A percentile compares a stretch with the other conserved stretches of the same genome.
Evolutionary conservation across 2,113 vertebrate species (phyloP).

Genomic region (Stictonetta naevosa): DNA sequence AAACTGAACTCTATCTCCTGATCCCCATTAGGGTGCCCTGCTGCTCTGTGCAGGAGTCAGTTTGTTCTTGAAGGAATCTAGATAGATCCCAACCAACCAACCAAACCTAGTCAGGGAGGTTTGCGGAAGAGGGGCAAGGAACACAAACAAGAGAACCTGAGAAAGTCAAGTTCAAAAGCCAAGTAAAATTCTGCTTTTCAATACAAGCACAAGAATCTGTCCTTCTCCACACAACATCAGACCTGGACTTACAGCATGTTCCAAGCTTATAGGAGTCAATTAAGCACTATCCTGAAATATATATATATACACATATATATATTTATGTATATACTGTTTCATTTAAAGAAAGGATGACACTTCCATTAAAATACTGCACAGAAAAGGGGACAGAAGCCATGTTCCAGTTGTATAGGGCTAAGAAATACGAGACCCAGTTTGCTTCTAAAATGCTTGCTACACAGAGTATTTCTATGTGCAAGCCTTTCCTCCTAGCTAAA

Average conservation of each 20-base stretch:
- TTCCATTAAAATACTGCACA: background rate
- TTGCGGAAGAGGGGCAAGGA: background rate
- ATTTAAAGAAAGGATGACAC: background rate
- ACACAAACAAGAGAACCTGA: background rate
- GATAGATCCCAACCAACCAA: background rate
- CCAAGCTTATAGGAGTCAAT: background rate
- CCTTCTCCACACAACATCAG: background rate
- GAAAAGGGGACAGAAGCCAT: background rate
- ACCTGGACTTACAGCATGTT: background rate
- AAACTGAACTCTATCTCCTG: background rate
- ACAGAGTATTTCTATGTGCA: accelerated
- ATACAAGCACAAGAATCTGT: background rate
- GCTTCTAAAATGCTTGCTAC: background rate
- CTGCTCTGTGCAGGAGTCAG: background rate
- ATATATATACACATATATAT: background rate
- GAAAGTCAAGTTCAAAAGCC: background rate
- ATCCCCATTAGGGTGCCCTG: background rate
- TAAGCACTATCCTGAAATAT: background rate
- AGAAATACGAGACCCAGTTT: background rate
- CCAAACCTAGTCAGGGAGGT: background rate
- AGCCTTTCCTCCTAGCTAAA: background rate
- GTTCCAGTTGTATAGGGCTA: background rate
- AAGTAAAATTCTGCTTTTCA: background rate
- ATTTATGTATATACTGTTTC: background rate
- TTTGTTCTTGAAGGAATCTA: background rate